These are phyloP conservation scores for Cheumatopsyche charites DNA, from an alignment of 1,140 invertebrate species.

Conservation along the genomic window DNA sequence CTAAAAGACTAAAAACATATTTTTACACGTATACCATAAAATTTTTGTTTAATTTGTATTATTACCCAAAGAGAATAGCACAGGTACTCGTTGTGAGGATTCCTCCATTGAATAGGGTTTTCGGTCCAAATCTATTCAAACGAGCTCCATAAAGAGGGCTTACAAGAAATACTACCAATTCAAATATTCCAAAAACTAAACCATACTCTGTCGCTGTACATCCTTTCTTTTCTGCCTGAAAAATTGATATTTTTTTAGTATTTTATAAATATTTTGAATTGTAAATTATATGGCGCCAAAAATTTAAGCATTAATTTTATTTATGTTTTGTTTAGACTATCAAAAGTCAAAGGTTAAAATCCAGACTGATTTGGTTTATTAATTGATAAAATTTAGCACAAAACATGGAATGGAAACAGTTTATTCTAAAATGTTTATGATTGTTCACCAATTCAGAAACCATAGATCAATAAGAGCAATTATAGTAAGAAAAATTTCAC, in stretches of 20 bases:
- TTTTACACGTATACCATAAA: background rate
- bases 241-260: constrained; percentile 31
- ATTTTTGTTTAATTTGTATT: background rate
- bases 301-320: background rate
- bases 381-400: no score
- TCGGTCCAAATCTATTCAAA: constrained; percentile 82
- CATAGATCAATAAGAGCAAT: no score
- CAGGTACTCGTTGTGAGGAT: constrained; percentile 84
- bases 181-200: constrained; percentile 90
- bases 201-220: constrained; percentile 87
- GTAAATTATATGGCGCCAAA: background rate
- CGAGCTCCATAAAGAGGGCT: constrained; percentile 89
- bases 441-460: no score
- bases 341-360: no score
- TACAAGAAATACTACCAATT: constrained; percentile 87
- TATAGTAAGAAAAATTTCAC: no score
- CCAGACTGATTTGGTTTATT: no score
- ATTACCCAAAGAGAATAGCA: constrained; percentile 85
- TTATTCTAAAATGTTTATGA: no score
- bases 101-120: constrained; percentile 84
- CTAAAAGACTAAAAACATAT: constrained; percentile 68
- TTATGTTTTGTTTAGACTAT: no score
- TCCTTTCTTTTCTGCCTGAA: constrained; percentile 84
- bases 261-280: background rate
- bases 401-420: no score